Evolutionary conservation across 2,888 invertebrate species (phyloP).

Genomic region (Rhogogaster chlorosoma): DNA sequence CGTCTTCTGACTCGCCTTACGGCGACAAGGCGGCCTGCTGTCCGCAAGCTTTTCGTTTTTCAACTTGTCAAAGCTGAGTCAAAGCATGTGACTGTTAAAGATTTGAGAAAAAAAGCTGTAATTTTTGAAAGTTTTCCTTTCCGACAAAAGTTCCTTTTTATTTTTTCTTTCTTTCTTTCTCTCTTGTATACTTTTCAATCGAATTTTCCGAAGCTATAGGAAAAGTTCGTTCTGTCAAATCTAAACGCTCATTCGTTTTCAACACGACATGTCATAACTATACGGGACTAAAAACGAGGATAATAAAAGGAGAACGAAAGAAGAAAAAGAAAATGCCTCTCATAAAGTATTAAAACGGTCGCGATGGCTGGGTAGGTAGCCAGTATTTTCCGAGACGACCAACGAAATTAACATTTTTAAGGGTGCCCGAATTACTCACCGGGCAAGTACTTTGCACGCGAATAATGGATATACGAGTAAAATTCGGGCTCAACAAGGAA

Average conservation of each 20-base stretch:
- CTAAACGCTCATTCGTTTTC: neutral
- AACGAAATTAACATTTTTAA: conserved; percentile 41
- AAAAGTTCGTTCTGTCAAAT: neutral
- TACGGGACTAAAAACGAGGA: neutral
- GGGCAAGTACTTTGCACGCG: conserved; percentile 34
- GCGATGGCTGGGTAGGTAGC: neutral
- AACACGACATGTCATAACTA: neutral
- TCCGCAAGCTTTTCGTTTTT: neutral
- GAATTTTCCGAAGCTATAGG: neutral
- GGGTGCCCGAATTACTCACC: conserved; percentile 38
- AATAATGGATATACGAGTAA: conserved; percentile 45
- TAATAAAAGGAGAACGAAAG: neutral
- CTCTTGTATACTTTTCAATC: neutral
- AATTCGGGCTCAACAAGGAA: conserved; percentile 22
- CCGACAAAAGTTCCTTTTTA: neutral
- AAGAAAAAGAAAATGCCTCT: neutral
- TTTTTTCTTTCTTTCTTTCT: neutral
- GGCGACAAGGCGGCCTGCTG: neutral
- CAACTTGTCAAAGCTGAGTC: neutral
- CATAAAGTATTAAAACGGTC: neutral
- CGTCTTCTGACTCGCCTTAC: neutral
- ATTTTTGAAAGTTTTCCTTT: neutral
- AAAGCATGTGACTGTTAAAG: neutral
- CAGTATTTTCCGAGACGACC: neutral
- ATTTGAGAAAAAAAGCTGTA: neutral